Percentiles rank a stretch among this genome's conserved stretches.
These are phyloP conservation scores for Menura novaehollandiae DNA, from an alignment of 2,113 vertebrate genomes.

Conservation along the genomic window DNA sequence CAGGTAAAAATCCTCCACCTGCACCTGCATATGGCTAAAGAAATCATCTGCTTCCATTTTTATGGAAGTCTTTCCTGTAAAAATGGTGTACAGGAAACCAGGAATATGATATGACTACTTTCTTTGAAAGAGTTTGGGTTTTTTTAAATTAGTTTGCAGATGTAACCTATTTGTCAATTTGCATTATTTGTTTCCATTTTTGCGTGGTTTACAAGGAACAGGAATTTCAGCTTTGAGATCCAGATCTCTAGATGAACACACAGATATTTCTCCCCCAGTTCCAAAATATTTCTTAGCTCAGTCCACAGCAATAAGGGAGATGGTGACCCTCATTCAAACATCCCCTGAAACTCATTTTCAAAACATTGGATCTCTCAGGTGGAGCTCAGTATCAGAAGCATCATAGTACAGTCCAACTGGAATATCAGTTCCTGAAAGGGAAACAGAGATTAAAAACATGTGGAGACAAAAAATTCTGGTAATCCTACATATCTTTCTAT, in stretches of 20 bases:
- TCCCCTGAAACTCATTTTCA: background rate
- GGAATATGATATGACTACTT: background rate
- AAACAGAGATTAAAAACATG: fast-evolving
- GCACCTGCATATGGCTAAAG: too few species aligned
- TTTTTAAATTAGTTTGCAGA: background rate
- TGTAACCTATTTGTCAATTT: background rate
- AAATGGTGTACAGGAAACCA: fast-evolving
- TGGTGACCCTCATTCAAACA: background rate
- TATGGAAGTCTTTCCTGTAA: background rate
- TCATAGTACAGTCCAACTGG: background rate
- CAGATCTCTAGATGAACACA: background rate
- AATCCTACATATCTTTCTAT: background rate
- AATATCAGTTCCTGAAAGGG: background rate
- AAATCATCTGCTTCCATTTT: background rate
- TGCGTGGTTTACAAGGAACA: background rate
- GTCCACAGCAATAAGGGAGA: background rate
- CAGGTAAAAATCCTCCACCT: background rate
- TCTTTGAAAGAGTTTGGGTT: background rate
- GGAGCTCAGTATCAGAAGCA: background rate
- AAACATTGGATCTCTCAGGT: fast-evolving
- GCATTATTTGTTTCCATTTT: background rate
- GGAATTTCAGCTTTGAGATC: background rate
- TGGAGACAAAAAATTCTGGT: background rate
- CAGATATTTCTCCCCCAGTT: background rate
- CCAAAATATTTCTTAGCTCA: background rate